Evolutionary conservation across 2,113 vertebrate species (phyloP), one percentile per base, ranked within the genome.

Genomic region (Pitta sordida): DNA sequence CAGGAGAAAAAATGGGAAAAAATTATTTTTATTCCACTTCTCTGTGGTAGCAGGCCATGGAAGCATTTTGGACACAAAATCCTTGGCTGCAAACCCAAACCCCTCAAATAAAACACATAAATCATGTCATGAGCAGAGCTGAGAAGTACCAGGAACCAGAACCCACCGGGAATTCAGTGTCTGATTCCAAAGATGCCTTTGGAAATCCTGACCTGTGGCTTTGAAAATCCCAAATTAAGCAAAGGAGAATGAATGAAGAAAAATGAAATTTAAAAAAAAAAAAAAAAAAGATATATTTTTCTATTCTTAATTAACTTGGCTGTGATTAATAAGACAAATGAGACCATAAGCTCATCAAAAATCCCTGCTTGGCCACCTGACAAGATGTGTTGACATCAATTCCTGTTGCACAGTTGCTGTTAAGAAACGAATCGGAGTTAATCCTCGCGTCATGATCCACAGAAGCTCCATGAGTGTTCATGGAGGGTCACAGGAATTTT

Each of bases 321-420:
- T 59, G 5, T n/a, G 24, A 13, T 37, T 68, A 64, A n/a, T 75
- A 37, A 65, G 15, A 26, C 8, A 22, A 62, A 44, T 4, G 11
- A 85, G 37, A 41, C 26, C 49, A 56, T 30, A 39, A 76, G 8
- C 22, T 83, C 76, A 39, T 26, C 32, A 43, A 62, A 93, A 87
- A 39, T 65, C 26, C 19, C 69, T 65, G 7, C 46, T 73, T 55
- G 81, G 78, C 68, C 46, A 46, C 70, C 22, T 58, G 52, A 29
- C 24, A 46, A 14, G 32, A 53, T 58, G 17, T n/a, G 17, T 41
- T 64, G 27, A 13, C 23, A 18, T 46, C 34, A 0, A 32, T 92
- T 93, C 75, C 93, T 96, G 87, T 94, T 91, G 96, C 95, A 96
- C 93, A 88, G 86, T 55, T 94, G 93, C 78, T 85, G 23, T 55